Evolutionary conservation across 1,140 invertebrate species (phyloP), one percentile per base, ranked within the genome.

Genomic region (Monochamus saltuarius): DNA sequence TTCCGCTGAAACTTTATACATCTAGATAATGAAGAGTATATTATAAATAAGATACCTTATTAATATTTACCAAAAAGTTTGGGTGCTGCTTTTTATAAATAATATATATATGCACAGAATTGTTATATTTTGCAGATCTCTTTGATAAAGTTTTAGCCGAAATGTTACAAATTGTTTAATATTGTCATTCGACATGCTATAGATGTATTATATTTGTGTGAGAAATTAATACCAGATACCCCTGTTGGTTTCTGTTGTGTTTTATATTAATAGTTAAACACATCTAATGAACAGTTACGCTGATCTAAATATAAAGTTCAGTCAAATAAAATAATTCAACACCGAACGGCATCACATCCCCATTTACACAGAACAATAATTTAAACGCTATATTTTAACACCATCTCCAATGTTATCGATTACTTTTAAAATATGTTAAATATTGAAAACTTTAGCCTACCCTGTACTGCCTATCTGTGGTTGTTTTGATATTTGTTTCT

Each of bases 191-290:
- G 62, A 72, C 62, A 65, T 66, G 70, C 67, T 72, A 67, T 72
- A 69, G 68, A 62, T 72, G 70, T 72, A 72, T 66, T 58, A 69
- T 69, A 69, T 64, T 67, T 69, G 65, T 66, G 65, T 69, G 65
- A 63, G 6, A 29, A 62, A 59, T 56, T 62, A 67, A 60, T 37
- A 45, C 45, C 56, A 59, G 42, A 55, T 62, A 47, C 38, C 13
- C 42, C 36, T 29, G 29, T 14, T 14, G n/a, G 53, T 56, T 56
- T 35, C 10, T 17, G 53, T 61, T 61, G 53, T 56, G 59, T 53
- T 61, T 61, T 61, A 61, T 60, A 60, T 60, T 60, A 46, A 22
- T 37, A 36, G 22, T 11, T 22, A 9, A 49, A 49, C 7, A 16
- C 10, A 19, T 9, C 11, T n/a, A 14, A 45, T 14, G 14, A 10